Conservation (phyloP, 2,888 invertebrate genomes). For the Deroplatys truncata region DNA sequence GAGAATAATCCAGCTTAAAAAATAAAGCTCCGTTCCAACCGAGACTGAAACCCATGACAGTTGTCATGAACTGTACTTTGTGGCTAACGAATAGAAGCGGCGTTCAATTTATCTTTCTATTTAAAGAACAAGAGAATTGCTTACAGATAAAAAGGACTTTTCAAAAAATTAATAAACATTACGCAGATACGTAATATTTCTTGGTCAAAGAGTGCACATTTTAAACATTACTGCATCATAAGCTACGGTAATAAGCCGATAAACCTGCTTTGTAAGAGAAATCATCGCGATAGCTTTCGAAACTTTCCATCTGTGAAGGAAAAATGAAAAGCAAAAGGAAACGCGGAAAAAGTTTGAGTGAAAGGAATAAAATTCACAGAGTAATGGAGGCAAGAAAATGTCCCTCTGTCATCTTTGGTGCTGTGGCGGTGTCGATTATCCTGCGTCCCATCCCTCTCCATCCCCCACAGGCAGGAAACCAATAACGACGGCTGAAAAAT, state of each 20-base stretch:
- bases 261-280: not conserved
- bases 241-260: not conserved
- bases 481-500: conserved; percentile 24
- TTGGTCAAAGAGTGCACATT: no score
- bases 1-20: no score
- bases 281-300: not conserved
- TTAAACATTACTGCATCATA: no score
- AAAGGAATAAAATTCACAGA: not conserved
- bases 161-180: no score
- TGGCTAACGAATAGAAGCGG: no score
- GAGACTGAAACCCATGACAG: no score
- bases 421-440: not conserved
- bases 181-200: no score
- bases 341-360: not conserved
- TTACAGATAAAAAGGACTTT: no score
- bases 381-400: not conserved
- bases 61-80: no score
- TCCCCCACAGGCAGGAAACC: conserved; percentile 14
- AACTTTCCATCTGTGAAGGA: not conserved
- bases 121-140: no score
- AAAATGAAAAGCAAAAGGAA: not conserved
- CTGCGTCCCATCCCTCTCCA: not conserved
- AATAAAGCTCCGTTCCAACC: no score
- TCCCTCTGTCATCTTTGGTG: not conserved
- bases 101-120: no score